phyloP scores from a whole-genome alignment of 2,797 vertebrate species.

The Aeoliscus strigatus region DNA sequence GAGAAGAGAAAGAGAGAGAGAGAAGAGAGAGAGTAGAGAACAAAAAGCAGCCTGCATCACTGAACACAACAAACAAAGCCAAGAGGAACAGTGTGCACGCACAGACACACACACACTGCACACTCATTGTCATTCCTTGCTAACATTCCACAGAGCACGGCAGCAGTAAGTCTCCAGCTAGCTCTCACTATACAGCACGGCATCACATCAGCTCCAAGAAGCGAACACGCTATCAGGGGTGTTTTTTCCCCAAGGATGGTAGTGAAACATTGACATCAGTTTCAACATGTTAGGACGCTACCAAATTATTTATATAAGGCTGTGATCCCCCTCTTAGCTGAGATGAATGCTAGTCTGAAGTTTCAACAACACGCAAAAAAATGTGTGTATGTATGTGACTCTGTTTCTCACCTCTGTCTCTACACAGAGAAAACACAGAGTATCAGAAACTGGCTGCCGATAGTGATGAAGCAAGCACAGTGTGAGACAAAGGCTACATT shows the following conservation, averaged over 20 bases:
- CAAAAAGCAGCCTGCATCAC: conserved; percentile 73
- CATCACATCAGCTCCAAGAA: conserved; percentile 52
- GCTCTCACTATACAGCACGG: conserved; percentile 56
- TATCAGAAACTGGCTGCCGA: conserved; percentile 22
- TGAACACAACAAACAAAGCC: conserved; percentile 75
- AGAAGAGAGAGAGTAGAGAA: no score
- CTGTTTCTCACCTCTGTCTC: conserved; percentile 21
- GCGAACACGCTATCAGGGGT: conserved; percentile 40
- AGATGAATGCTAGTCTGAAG: conserved; percentile 9
- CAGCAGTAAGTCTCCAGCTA: conserved; percentile 59
- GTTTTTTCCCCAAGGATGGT: conserved; percentile 40
- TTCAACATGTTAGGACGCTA: conserved; percentile 46
- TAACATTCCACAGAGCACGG: conserved; percentile 66
- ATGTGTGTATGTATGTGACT: conserved; percentile 2
- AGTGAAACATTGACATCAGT: conserved; percentile 45
- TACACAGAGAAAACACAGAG: no score
- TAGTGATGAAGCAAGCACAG: conserved; percentile 25
- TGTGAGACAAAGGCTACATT: conserved; percentile 42
- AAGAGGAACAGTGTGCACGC: conserved; percentile 56
- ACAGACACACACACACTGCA: conserved; percentile 25
- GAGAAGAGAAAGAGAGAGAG: no score
- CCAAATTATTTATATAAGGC: conserved; percentile 42
- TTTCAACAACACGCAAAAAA: conserved; percentile 13
- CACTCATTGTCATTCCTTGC: conserved; percentile 68
- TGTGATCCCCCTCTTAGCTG: conserved; percentile 26